Percentiles rank a stretch among this genome's conserved stretches.
phyloP scores from a whole-genome alignment of 2,113 vertebrate genomes.

The Corvus cornix region DNA sequence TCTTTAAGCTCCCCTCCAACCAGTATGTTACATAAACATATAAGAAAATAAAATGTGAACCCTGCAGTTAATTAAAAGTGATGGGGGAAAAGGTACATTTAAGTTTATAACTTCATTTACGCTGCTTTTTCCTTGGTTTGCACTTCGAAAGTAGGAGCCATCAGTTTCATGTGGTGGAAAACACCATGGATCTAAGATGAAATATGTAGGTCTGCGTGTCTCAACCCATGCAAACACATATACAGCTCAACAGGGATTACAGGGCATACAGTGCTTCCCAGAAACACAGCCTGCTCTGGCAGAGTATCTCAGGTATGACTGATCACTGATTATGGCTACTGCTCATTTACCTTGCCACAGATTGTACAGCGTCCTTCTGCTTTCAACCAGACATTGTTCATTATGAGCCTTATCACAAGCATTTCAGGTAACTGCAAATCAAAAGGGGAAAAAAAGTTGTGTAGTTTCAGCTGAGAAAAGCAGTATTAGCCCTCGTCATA shows the following conservation, averaged over 20 bases:
- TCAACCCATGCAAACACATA: accelerated
- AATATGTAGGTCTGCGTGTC: accelerated
- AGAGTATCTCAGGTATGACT: not conserved
- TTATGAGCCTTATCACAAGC: not conserved
- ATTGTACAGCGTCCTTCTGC: not conserved
- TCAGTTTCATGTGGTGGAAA: not conserved
- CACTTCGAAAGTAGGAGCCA: not conserved
- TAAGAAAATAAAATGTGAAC: not conserved
- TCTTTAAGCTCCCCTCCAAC: not conserved
- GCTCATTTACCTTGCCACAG: not conserved
- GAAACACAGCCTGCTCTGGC: not conserved
- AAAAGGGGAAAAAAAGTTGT: not conserved
- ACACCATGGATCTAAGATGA: not conserved
- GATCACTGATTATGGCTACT: not conserved
- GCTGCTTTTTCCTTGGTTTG: not conserved
- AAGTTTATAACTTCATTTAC: not conserved
- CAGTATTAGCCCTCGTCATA: not conserved
- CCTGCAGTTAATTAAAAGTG: not conserved
- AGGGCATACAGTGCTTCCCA: not conserved
- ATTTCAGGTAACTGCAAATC: not conserved
- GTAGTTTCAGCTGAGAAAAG: not conserved
- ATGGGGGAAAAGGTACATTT: accelerated
- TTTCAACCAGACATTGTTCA: not conserved
- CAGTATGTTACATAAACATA: not conserved
- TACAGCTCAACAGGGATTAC: not conserved